Conservation (phyloP, 2,113 vertebrate genomes). For the Phyllopteryx taeniolatus region DNA sequence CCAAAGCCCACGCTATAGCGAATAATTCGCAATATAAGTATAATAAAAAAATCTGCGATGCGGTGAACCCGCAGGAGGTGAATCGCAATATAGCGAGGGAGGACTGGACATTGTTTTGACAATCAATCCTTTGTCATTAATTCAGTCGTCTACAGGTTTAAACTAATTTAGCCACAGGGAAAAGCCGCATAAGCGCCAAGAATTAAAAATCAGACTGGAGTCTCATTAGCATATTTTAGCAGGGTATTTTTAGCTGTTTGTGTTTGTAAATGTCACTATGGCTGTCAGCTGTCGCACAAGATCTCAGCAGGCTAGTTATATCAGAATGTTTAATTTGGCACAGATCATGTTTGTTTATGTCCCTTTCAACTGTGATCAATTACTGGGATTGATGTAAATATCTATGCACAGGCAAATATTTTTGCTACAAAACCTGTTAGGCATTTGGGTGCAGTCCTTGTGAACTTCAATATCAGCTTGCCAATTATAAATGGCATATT, state of each 20-base stretch:
- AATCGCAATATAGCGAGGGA: too few relatives aligned
- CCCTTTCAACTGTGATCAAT: background rate
- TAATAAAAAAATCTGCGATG: too few relatives aligned
- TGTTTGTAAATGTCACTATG: slow-evolving; percentile 4
- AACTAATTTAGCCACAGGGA: background rate
- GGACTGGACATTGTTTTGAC: background rate
- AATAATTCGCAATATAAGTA: too few relatives aligned
- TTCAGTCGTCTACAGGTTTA: background rate
- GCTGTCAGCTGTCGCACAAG: background rate
- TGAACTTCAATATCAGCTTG: background rate
- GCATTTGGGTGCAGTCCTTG: background rate
- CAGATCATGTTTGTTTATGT: background rate
- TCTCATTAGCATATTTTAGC: background rate
- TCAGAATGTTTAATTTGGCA: background rate
- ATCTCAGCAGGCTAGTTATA: background rate
- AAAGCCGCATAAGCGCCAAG: background rate
- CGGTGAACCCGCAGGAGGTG: too few relatives aligned
- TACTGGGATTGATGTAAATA: background rate
- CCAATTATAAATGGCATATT: background rate
- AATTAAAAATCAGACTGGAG: background rate
- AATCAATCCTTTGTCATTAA: background rate
- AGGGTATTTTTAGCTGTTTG: background rate
- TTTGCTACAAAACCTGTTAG: background rate
- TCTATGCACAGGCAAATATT: background rate
- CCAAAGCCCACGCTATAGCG: too few relatives aligned